Evolutionary conservation across 1,140 invertebrate genomes (phyloP).

Genomic region (Trypoxylus dichotomus): DNA sequence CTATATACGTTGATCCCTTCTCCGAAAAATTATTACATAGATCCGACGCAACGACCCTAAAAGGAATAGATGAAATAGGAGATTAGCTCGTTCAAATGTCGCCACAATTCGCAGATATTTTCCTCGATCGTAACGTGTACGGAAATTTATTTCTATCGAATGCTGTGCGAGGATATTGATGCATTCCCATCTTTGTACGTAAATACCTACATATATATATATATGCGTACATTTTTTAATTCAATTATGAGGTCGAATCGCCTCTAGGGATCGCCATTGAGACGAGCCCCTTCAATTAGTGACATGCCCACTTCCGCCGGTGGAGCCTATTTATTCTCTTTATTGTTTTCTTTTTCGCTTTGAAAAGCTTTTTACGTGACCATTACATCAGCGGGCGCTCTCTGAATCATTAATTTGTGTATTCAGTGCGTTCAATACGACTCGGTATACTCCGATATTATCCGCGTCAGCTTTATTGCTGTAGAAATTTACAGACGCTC

Average conservation of each 20-base stretch:
- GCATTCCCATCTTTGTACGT: neutral
- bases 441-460: neutral
- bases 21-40: neutral
- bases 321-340: neutral
- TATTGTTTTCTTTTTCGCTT: neutral
- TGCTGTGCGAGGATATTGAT: neutral
- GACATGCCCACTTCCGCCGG: constrained; percentile 9
- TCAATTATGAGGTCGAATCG: constrained; percentile 4
- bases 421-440: neutral
- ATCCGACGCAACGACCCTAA: neutral
- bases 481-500: neutral
- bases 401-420: constrained; percentile 16
- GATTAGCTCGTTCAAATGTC: neutral
- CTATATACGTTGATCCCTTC: neutral
- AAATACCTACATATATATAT: neutral
- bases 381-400: neutral
- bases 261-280: neutral
- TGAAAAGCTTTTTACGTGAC: constrained; percentile 6
- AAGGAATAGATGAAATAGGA: neutral
- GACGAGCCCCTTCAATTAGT: constrained; percentile 15
- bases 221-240: neutral
- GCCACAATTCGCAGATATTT: neutral
- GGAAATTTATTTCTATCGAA: too few species aligned
- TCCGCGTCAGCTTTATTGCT: neutral
- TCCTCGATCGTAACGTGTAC: neutral